Evolutionary conservation across 2,113 vertebrate species (phyloP).

Genomic region (Lota lota): DNA sequence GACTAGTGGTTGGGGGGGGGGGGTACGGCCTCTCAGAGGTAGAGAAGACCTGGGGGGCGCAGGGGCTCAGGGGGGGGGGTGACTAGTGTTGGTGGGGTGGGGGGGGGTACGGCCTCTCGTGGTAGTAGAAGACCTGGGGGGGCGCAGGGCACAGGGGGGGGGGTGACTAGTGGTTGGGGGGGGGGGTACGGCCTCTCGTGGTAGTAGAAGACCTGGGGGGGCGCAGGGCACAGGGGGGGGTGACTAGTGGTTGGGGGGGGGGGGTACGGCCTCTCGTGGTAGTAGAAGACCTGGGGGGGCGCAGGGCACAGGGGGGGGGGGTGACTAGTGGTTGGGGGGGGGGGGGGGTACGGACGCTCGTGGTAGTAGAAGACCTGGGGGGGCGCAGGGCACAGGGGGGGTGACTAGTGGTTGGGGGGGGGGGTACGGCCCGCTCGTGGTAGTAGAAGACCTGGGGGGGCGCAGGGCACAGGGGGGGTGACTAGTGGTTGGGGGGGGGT

Average conservation of each 20-base stretch:
- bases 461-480: no score
- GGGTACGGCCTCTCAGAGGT: constrained; percentile 74
- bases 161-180: neutral
- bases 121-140: constrained; percentile 84
- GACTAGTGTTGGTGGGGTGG: neutral
- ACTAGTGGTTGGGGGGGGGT: neutral
- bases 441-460: constrained; percentile 83
- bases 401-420: no score
- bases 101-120: constrained; percentile 70
- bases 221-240: no score
- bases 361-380: constrained; percentile 85
- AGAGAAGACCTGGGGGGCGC: constrained; percentile 78
- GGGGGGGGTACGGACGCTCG: constrained; percentile 66
- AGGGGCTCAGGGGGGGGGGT: neutral
- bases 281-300: constrained; percentile 81
- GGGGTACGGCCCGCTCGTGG: constrained; percentile 70
- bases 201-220: constrained; percentile 83
- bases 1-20: no score
- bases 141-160: no score
- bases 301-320: no score
- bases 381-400: neutral
- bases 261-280: constrained; percentile 69
- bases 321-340: no score
- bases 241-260: neutral
- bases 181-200: constrained; percentile 73